Evolutionary conservation across 2,888 invertebrate species (phyloP).

Genomic region (Frankliniella intonsa): DNA sequence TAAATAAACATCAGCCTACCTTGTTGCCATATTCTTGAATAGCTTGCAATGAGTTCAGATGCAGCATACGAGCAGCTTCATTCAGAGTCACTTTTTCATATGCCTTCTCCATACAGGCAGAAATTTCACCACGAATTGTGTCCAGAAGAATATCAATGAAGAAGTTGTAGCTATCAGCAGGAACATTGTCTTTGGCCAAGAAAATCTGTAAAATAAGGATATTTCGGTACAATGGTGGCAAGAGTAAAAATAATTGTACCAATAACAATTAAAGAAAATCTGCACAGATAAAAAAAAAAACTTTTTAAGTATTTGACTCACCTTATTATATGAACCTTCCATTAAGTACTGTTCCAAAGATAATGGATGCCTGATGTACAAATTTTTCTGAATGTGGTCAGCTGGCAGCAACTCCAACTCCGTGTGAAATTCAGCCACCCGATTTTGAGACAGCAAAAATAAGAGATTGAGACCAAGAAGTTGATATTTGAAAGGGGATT

Average conservation of each 20-base stretch:
- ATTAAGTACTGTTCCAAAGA: conserved; percentile 96
- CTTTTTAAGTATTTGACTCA: conserved; percentile 46
- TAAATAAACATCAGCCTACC: conserved; percentile 47
- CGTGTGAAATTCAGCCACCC: conserved; percentile 97
- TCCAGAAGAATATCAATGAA: conserved; percentile 95
- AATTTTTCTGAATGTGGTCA: conserved; percentile 85
- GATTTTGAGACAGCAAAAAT: conserved; percentile 88
- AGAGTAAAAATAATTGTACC: background rate
- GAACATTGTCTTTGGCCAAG: conserved; percentile 81
- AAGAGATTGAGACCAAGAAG: conserved; percentile 89
- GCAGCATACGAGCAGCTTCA: conserved; percentile 86
- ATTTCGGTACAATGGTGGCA: background rate
- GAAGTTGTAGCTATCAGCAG: conserved; percentile 90
- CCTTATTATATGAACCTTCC: conserved; percentile 99
- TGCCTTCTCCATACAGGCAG: conserved; percentile 93
- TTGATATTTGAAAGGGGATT: conserved; percentile 91
- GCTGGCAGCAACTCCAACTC: conserved; percentile 90
- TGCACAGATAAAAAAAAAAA: too few relatives aligned
- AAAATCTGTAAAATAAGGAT: conserved; percentile 53
- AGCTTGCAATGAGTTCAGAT: conserved; percentile 71
- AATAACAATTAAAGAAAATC: background rate
- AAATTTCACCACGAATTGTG: conserved; percentile 94
- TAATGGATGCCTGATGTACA: conserved; percentile 90
- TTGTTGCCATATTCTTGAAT: conserved; percentile 75
- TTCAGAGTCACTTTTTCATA: conserved; percentile 82